Base-by-base conservation (phyloP, 2,113 vertebrate species). In the Myiopsitta monachus region DNA sequence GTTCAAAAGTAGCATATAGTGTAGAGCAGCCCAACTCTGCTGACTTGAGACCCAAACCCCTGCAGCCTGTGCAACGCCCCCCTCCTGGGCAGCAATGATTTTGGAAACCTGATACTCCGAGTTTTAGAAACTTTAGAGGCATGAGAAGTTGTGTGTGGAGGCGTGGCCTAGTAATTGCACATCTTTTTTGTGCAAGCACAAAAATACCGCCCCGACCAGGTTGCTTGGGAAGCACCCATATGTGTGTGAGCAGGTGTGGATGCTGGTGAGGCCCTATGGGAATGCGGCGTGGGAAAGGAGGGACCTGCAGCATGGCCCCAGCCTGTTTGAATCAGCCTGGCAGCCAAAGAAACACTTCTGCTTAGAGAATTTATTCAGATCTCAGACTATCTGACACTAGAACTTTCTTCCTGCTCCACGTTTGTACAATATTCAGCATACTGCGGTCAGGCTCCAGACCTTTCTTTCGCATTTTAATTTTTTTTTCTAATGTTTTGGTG, bases 41-140 rank as follows among this genome's bases (percentile, higher is more conserved):
- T 1, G 0, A 12, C 38, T 7, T 0, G 3, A 18, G 31, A 87
- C 63, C 11, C 33, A 77, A 92, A 22, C 7, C 38, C n/a, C 5
- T 1, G 2, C 36, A 72, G 39, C 36, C 26, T 1, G 7, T 7
- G 43, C 69, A 86, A 10, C 5, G 0, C 47, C 55, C 77, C 67
- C 73, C 68, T 94, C n/a, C 83, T 12, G 44, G 57, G 80, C 90
- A 64, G 81, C 44, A 17, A 88, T 1, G 66, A 46, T 90, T 72
- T 87, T 0, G 6, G 95, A 66, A 96, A 94, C 69, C 88, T 10
- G 92, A 90, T 79, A 54, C 88, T 8, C 13, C 7, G 73, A 36
- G 52, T 54, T 92, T 82, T 39, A 7, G 95, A 95, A 91, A 96
- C 79, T 41, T 73, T 83, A 88, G 88, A 95, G 95, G 80, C 92